Base-by-base conservation (phyloP, 2,113 vertebrate species). In the Aphyosemion australe region DNA sequence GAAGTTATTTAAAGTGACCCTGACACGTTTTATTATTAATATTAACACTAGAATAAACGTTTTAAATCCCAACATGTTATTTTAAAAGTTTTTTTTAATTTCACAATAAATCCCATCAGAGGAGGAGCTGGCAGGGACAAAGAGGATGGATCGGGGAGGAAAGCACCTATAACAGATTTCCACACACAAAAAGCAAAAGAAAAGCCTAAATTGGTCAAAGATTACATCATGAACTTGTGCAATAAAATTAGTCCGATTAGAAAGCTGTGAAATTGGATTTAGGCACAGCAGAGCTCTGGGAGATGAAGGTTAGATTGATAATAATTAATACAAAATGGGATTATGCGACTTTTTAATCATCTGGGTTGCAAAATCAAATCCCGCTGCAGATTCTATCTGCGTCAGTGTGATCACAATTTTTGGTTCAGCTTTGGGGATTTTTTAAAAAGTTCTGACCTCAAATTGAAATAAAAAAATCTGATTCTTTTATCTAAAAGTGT, bases 191-290 rank as follows among this genome's bases (percentile, higher is more conserved):
- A 42, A 42, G 2, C 7, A 13, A 13, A 13, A 39, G 11, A 39
- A 42, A 13, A 42, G 85, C 88, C 79, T 84, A 84, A 65, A 85
- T 82, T 86, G 78, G 65, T 65, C 77, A 73, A 64, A 87, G 84
- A 92, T 90, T 90, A 88, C 89, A 90, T 89, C 87, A 89, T 76
- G 74, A 83, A 91, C 73, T 89, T 88, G 87, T 91, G 88, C 84
- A 83, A 82, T 88, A 86, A 92, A 37, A 92, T 92, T 87, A 90
- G 64, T 62, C 83, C 79, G 88, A 92, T 92, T 91, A 91, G 77
- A 76, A 81, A 74, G 75, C 83, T 87, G 80, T 91, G 86, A 88
- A 89, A 89, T 86, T 87, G 80, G 83, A 89, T 89, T 88, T 89
- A 69, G 86, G 67, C 72, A 79, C 73, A 79, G 72, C 74, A 81